Evolutionary conservation across 2,888 invertebrate genomes (phyloP).

Genomic region (Microplitis manilae): DNA sequence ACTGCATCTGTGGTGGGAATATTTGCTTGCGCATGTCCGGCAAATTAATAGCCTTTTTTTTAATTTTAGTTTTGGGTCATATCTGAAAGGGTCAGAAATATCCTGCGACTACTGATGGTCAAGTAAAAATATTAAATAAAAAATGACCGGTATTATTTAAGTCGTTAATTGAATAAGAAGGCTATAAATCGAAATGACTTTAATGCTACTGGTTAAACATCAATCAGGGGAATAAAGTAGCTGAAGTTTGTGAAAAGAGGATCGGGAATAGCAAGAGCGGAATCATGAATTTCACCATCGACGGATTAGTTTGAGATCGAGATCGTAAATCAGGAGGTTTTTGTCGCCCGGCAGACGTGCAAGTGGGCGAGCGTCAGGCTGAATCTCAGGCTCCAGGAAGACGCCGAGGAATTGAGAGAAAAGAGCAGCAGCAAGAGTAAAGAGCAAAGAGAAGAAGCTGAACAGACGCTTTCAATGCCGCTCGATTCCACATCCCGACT

Average conservation of each 20-base stretch:
- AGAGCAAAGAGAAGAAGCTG: neutral
- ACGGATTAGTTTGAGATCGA: slow-evolving; percentile 38
- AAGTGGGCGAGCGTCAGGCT: slow-evolving; percentile 13
- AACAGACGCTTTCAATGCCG: neutral
- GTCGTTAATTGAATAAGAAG: neutral
- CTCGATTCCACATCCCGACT: neutral
- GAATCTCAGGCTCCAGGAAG: slow-evolving; percentile 28
- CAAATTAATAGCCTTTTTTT: neutral
- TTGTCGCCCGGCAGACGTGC: slow-evolving; percentile 23
- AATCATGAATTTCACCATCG: slow-evolving; percentile 40
- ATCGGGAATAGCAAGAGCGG: neutral
- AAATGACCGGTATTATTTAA: neutral
- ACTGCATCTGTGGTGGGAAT: neutral
- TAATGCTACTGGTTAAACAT: slow-evolving; percentile 36
- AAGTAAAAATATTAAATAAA: neutral
- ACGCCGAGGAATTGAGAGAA: slow-evolving; percentile 27
- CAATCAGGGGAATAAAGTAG: slow-evolving; percentile 33
- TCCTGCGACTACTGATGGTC: too few species aligned
- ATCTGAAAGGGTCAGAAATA: too few species aligned
- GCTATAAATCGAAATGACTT: slow-evolving; percentile 10
- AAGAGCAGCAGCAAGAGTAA: neutral
- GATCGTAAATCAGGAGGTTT: slow-evolving; percentile 33
- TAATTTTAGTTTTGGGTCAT: neutral
- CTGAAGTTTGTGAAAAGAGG: neutral
- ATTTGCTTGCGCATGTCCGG: neutral